Percentiles rank a stretch among this genome's conserved stretches.
phyloP scores from a whole-genome alignment of 2,888 invertebrate genomes.

The Therioaphis trifolii region DNA sequence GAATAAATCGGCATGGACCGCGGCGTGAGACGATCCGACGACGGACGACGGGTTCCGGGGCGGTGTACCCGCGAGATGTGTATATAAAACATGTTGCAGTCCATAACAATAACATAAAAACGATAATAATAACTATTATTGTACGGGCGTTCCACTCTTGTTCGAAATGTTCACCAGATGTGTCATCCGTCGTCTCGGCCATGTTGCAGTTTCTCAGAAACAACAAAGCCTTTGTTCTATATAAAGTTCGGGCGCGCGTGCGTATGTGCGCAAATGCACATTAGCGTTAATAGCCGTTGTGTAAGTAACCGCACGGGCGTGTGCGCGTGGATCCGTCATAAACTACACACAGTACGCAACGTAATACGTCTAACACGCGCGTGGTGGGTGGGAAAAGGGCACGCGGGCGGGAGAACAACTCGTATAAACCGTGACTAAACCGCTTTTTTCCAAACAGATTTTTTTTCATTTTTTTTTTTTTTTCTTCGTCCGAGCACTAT shows the following conservation, averaged over 20 bases:
- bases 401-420: slow-evolving; percentile 3
- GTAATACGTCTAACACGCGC: too few relatives aligned
- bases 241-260: slow-evolving; percentile 33
- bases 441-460: slow-evolving; percentile 38
- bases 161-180: slow-evolving; percentile 55
- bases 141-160: slow-evolving; percentile 25
- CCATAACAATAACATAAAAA: slow-evolving; percentile 61
- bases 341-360: slow-evolving; percentile 33
- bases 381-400: neutral
- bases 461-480: slow-evolving; percentile 3
- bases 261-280: slow-evolving; percentile 43
- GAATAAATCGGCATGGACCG: too few relatives aligned
- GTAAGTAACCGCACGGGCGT: neutral
- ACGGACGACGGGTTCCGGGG: neutral
- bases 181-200: slow-evolving; percentile 52
- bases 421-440: slow-evolving; percentile 58
- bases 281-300: slow-evolving; percentile 2
- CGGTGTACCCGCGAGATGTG: too few relatives aligned
- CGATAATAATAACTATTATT: slow-evolving; percentile 56
- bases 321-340: slow-evolving; percentile 37
- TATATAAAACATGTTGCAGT: too few relatives aligned
- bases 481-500: slow-evolving; percentile 22
- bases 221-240: slow-evolving; percentile 60
- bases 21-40: neutral
- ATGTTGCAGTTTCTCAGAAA: slow-evolving; percentile 57